Evolutionary conservation across 1,140 invertebrate species (phyloP), one percentile per base, ranked within the genome.

Genomic region (Riptortus pedestris): DNA sequence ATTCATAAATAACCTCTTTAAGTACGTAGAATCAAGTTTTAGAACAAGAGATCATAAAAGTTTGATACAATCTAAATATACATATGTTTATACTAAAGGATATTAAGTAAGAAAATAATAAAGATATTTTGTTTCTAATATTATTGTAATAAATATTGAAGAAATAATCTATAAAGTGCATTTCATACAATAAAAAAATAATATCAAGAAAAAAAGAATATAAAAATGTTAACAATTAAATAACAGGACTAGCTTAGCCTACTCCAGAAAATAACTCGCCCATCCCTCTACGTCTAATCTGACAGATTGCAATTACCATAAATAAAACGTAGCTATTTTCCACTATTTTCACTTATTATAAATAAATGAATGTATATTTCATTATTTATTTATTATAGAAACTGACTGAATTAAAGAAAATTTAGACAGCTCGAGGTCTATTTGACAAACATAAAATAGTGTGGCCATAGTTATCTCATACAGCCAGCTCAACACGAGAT

Each of bases 221-320:
- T 24, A 55, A 24, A 47, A 22, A 47, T 47, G 1, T 2, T 20
- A 47, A 47, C 18, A 1, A 47, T 20, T 3, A 45, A 45, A n/a
- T 9, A 47, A 47, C 45, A 47, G 22, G 45, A 47, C 45, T 47
- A 47, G 45, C 45, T 47, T 47, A 47, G n/a, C 45, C 45, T 47
- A 47, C 22, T 47, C n/a, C 22, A 20, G 18, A 16, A 9, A 47
- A 47, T 20, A 20, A 47, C 18, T 47, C 22, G 22, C 45, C 45
- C 45, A 47, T 47, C 22, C 45, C 22, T 20, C 45, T 22, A n/a
- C n/a, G n/a, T n/a, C n/a, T n/a, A n/a, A n/a, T n/a, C n/a, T n/a
- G n/a, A n/a, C n/a, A n/a, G n/a, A n/a, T n/a, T n/a, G n/a, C n/a
- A n/a, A n/a, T n/a, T n/a, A n/a, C n/a, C n/a, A n/a, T n/a, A n/a